Base-by-base conservation (phyloP, 2,113 vertebrate genomes). In the Myrmophylax atrothorax region DNA sequence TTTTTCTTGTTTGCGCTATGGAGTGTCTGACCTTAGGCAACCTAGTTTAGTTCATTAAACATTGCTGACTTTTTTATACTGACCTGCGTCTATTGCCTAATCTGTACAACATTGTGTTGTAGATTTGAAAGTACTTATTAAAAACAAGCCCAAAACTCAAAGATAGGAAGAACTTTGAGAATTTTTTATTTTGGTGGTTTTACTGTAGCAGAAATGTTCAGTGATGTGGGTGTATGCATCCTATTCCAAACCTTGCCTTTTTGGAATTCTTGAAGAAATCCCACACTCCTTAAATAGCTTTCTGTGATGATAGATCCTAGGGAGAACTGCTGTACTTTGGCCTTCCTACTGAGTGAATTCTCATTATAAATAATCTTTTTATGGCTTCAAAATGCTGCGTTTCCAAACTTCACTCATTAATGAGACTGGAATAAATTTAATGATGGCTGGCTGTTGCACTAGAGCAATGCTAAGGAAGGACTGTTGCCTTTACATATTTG, bases 301-400 rank as follows among this genome's bases (percentile, higher is more conserved):
- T 95, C 96, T 96, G 80, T 97, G 97, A 95, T 78, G 87, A 90
- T 95, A 97, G 95, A 90, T 97, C 92, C 84, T 94, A 97, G 91
- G 93, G 82, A 92, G 91, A 89, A 74, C 50, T 86, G 80, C 95
- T 83, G 28, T 92, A 84, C 94, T 86, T 96, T 7, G 42, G 93
- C 95, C 82, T 95, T 94, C 95, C 96, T 82, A 93, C 96, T 93
- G 97, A 97, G 96, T 87, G 90, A 97, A 95, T 84, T 96, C 97
- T 97, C 90, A 94, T 97, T 97, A 97, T 97, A 97, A 97, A 97
- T 96, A 96, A 94, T 97, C 83, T 97, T 92, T 98, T 97, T 97
- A 89, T 95, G 93, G 94, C 94, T 97, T 79, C 88, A 91, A 95
- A 98, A 96, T 92, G 94, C 90, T 95, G 49, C 26, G 9, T 94